Conservation (phyloP, 1,140 invertebrate species). For the Coptotermes formosanus region DNA sequence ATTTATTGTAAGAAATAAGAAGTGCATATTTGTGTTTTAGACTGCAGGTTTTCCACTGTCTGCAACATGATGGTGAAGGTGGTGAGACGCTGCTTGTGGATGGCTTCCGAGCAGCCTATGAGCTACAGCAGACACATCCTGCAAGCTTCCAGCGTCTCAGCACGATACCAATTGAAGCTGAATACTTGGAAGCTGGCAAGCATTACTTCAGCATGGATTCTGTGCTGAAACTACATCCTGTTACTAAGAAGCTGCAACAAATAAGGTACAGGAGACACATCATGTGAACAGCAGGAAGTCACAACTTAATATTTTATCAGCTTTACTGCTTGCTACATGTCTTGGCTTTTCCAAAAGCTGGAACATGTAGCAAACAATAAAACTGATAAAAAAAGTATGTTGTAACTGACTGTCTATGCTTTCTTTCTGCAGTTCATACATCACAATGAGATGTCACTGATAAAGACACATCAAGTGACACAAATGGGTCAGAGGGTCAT, state of each 20-base stretch:
- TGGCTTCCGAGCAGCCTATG: constrained; percentile 63
- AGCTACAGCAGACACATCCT: constrained; percentile 52
- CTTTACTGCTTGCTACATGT: no score
- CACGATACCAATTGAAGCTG: constrained; percentile 55
- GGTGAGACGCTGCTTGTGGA: constrained; percentile 70
- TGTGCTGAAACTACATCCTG: constrained; percentile 52
- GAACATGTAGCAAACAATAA: no score
- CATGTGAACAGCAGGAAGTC: no score
- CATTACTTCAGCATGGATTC: constrained; percentile 54
- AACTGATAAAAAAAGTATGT: no score
- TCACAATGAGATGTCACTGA: no score
- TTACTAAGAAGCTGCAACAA: constrained; percentile 53
- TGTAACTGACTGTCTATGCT: no score
- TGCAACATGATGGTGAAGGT: constrained; percentile 58
- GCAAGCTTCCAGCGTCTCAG: constrained; percentile 58
- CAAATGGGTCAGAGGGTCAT: no score
- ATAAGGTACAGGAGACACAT: constrained; percentile 47
- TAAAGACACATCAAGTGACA: no score
- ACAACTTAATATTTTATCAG: no score
- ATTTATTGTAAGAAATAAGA: not conserved
- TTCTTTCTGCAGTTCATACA: no score
- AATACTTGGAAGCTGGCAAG: constrained; percentile 61
- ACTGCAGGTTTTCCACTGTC: constrained; percentile 67
- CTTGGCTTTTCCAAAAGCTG: no score
- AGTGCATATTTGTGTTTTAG: constrained; percentile 44